A percentile compares a stretch with the other conserved stretches of the same genome.
Evolutionary conservation across 2,888 invertebrate genomes (phyloP).

Genomic region (Conomelus anceps): DNA sequence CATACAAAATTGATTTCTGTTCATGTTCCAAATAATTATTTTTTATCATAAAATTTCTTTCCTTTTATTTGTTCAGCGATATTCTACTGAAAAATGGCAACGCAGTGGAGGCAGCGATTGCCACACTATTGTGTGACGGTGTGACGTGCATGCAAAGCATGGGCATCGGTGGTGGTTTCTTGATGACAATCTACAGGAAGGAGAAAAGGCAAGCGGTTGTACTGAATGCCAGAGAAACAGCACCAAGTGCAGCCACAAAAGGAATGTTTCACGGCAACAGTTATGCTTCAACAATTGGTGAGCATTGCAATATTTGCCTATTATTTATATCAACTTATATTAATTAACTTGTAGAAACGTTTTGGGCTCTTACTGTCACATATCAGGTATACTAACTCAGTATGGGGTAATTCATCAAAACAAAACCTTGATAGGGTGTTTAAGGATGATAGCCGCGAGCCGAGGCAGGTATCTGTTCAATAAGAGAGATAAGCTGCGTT

Average conservation of each 20-base stretch:
- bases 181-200: constrained; percentile 67
- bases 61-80: constrained; percentile 30
- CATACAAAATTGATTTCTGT: not conserved
- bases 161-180: constrained; percentile 62
- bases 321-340: too few species aligned
- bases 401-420: too few species aligned
- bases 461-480: too few species aligned
- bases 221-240: constrained; percentile 68
- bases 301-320: not conserved
- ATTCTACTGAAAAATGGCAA: constrained; percentile 40
- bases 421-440: too few species aligned
- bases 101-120: constrained; percentile 43
- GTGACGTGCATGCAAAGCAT: constrained; percentile 41
- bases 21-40: not conserved
- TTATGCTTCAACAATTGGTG: constrained; percentile 30
- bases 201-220: constrained; percentile 52
- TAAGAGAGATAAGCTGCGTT: too few species aligned
- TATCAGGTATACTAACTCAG: too few species aligned
- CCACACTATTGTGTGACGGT: constrained; percentile 42
- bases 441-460: too few species aligned
- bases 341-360: too few species aligned
- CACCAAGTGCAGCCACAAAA: constrained; percentile 54
- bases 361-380: too few species aligned
- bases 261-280: constrained; percentile 53
- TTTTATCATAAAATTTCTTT: not conserved